Percentiles rank a stretch among this genome's conserved stretches.
Conservation (phyloP, 2,797 vertebrate genomes). For the Pachyuromys duprasi region DNA sequence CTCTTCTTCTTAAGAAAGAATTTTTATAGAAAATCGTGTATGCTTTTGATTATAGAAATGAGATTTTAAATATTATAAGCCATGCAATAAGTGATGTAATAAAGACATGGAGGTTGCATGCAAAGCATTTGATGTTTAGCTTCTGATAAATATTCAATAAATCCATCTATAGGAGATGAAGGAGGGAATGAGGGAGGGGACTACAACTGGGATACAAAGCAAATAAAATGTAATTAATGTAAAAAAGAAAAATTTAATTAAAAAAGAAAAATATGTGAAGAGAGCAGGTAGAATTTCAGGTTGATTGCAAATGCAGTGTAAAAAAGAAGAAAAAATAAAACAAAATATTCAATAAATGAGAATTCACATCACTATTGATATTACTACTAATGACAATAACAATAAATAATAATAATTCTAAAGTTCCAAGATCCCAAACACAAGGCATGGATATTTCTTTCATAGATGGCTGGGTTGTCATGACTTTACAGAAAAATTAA, state of each 20-base stretch:
- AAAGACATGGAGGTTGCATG: background rate
- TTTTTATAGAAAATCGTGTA: background rate
- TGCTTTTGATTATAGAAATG: background rate
- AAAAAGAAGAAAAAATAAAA: too few relatives aligned
- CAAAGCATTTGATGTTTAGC: background rate
- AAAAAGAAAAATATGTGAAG: too few relatives aligned
- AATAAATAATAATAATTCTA: background rate
- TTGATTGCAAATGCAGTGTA: too few relatives aligned
- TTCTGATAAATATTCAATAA: background rate
- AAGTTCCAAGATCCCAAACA: background rate
- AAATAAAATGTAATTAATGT: too few relatives aligned
- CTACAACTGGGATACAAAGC: too few relatives aligned
- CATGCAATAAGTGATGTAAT: background rate
- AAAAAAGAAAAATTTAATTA: too few relatives aligned
- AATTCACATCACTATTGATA: background rate
- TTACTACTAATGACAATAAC: background rate
- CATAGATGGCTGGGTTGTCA: background rate
- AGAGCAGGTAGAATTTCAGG: too few relatives aligned
- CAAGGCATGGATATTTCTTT: background rate
- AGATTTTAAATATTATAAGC: background rate
- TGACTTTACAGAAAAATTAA: background rate
- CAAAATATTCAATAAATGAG: background rate
- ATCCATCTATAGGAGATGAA: background rate
- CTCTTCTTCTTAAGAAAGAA: constrained; percentile 1
- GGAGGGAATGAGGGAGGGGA: too few relatives aligned